phyloP scores from a whole-genome alignment of 2,888 invertebrate genomes.

The Megamerina dolium region DNA sequence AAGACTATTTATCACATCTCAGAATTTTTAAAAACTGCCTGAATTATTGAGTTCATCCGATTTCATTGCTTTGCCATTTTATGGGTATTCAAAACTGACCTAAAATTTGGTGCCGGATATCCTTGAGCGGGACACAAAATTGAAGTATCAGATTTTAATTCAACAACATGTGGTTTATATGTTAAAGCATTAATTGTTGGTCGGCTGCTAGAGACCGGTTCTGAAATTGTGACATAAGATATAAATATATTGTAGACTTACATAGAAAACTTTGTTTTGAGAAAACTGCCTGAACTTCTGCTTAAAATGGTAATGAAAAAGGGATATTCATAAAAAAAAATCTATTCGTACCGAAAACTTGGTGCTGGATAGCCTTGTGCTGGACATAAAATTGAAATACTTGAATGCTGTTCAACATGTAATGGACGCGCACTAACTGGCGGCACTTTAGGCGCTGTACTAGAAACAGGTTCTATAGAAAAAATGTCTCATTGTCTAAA shows the following conservation, averaged over 20 bases:
- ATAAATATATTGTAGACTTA: no score
- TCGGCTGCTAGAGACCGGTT: conserved; percentile 54
- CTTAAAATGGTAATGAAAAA: no score
- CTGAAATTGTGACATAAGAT: conserved; percentile 40
- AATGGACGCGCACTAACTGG: conserved; percentile 49
- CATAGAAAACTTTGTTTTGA: no score
- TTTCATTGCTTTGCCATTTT: no score
- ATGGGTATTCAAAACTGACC: conserved; percentile 47
- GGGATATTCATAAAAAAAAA: no score
- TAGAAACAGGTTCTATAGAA: conserved; percentile 53
- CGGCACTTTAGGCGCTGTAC: conserved; percentile 54
- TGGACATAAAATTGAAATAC: conserved; percentile 64
- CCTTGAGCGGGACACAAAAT: conserved; percentile 69
- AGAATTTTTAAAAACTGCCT: conserved; percentile 55
- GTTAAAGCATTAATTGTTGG: conserved; percentile 53
- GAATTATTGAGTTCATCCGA: no score
- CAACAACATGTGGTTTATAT: conserved; percentile 43
- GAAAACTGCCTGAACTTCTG: conserved; percentile 20
- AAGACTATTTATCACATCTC: background rate
- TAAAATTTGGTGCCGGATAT: conserved; percentile 65
- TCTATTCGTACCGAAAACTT: conserved; percentile 57
- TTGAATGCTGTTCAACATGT: conserved; percentile 47
- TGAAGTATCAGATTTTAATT: conserved; percentile 53
- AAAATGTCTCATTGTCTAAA: background rate
- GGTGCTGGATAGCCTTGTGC: conserved; percentile 73